Conservation (phyloP, 1,140 invertebrate genomes). For the Drosophila orena region DNA sequence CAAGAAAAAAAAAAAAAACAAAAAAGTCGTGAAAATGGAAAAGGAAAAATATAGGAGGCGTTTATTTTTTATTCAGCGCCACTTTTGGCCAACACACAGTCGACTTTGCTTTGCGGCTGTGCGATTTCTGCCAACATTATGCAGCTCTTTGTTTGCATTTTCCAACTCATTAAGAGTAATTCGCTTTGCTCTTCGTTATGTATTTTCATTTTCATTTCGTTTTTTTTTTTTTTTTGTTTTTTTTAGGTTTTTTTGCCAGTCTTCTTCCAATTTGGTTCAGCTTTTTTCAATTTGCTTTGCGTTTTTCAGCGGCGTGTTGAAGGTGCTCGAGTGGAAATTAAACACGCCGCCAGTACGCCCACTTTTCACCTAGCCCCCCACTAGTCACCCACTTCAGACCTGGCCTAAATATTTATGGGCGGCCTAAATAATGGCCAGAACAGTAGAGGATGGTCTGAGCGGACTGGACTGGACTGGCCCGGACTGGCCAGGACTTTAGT, state of each 20-base stretch:
- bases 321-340: constrained; percentile 66
- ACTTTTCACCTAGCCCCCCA: constrained; percentile 16
- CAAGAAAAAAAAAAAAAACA: background rate
- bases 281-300: constrained; percentile 43
- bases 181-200: constrained; percentile 48
- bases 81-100: constrained; percentile 24
- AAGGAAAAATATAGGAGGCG: background rate
- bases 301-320: constrained; percentile 29
- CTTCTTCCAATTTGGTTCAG: background rate
- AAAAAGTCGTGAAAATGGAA: background rate
- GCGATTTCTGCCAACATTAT: constrained; percentile 36
- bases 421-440: constrained; percentile 21
- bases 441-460: background rate
- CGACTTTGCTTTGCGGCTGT: background rate
- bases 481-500: constrained; percentile 18
- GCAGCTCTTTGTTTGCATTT: constrained; percentile 69
- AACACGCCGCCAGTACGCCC: constrained; percentile 32
- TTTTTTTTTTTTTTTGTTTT: background rate
- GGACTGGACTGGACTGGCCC: background rate
- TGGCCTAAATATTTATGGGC: constrained; percentile 57
- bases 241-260: background rate
- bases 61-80: constrained; percentile 47
- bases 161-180: constrained; percentile 73
- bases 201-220: constrained; percentile 18
- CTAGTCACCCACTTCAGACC: background rate